Percentiles rank a stretch among this genome's conserved stretches.
phyloP scores from a whole-genome alignment of 1,140 invertebrate genomes.

The Pseudomyrmex cubaensis region DNA sequence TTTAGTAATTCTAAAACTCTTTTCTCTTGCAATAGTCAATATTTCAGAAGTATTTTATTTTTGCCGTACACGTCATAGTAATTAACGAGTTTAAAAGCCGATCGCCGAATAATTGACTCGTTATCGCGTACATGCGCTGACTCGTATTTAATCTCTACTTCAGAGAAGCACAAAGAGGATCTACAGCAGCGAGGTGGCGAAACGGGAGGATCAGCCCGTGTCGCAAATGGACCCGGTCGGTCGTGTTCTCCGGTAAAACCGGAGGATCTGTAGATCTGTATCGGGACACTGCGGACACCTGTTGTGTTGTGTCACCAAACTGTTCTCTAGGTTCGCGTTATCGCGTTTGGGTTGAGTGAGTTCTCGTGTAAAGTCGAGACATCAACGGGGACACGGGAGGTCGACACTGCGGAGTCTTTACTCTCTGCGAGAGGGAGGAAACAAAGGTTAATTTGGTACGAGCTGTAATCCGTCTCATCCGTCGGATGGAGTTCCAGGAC shows the following conservation, averaged over 20 bases:
- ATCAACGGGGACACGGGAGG: constrained; percentile 19
- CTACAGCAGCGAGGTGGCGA: constrained; percentile 56
- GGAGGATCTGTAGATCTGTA: constrained; percentile 76
- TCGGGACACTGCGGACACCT: constrained; percentile 77
- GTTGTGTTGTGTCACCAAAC: constrained; percentile 81
- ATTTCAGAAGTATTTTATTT: constrained; percentile 5
- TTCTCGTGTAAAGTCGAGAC: constrained; percentile 82
- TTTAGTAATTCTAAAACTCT: too few relatives aligned
- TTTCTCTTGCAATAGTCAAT: background rate
- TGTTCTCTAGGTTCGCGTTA: constrained; percentile 81
- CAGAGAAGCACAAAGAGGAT: constrained; percentile 47
- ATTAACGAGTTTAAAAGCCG: constrained; percentile 1
- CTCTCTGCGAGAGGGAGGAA: constrained; percentile 60
- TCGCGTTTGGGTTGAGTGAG: constrained; percentile 79
- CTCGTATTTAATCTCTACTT: constrained; percentile 11
- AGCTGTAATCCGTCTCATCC: constrained; percentile 83
- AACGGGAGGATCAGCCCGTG: constrained; percentile 59
- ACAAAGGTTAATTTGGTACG: constrained; percentile 84
- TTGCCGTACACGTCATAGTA: background rate
- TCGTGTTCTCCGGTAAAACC: constrained; percentile 64
- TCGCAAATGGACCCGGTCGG: constrained; percentile 68
- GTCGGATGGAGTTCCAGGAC: constrained; percentile 75
- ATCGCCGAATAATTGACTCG: constrained; percentile 26
- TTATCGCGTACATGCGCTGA: constrained; percentile 10
- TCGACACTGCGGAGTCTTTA: background rate